A percentile compares a stretch with the other conserved stretches of the same genome.
Conservation (phyloP, 2,888 invertebrate genomes). For the Scaptomyza reducta region DNA sequence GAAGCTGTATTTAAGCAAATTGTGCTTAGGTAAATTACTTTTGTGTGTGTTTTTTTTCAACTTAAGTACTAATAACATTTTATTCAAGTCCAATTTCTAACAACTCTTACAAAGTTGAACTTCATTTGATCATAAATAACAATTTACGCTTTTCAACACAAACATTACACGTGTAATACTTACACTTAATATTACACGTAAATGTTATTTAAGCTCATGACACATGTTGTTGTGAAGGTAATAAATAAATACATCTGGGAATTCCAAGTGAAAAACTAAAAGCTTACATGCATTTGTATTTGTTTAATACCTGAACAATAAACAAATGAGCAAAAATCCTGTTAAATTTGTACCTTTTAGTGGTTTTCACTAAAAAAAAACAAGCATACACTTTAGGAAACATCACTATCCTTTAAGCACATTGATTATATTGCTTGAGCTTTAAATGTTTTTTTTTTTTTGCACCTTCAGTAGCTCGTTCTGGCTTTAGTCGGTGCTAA, state of each 20-base stretch:
- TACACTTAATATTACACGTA: neutral
- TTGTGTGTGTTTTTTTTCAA: too few relatives aligned
- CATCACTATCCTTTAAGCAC: neutral
- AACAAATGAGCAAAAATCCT: neutral
- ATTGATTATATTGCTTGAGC: constrained; percentile 34
- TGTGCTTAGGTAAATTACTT: too few relatives aligned
- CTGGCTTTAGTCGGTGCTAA: constrained; percentile 51
- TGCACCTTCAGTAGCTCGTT: constrained; percentile 15
- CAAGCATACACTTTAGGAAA: constrained; percentile 10
- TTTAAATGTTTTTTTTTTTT: constrained; percentile 22
- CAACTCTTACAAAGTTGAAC: too few relatives aligned
- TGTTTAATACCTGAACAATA: neutral
- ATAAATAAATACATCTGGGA: neutral
- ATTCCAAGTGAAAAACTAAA: neutral
- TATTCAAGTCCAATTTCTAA: neutral
- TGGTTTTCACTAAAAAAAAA: neutral
- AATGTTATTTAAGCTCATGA: neutral
- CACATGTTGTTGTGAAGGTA: neutral
- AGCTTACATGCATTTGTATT: neutral
- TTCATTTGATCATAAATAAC: too few relatives aligned
- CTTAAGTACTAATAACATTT: too few relatives aligned
- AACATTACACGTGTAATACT: neutral
- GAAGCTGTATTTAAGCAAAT: neutral
- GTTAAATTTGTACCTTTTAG: neutral
- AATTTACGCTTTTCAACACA: neutral